These are phyloP conservation scores for Latheticus oryzae DNA, from an alignment of 2,888 invertebrate genomes.

Conservation along the genomic window DNA sequence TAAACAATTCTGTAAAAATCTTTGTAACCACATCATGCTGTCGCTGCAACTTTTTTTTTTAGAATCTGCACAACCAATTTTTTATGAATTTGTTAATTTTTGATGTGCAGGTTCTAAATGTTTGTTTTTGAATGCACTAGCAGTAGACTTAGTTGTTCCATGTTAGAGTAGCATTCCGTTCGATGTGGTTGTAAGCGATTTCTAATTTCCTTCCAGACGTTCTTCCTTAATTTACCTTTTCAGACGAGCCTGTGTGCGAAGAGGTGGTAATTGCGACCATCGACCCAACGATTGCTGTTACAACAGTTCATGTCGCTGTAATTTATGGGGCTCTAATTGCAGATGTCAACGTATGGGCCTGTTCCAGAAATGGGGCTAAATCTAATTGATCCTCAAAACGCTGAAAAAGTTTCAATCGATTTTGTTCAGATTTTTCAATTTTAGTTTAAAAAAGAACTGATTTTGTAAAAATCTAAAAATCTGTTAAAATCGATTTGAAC, in stretches of 20 bases:
- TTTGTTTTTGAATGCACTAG: slow-evolving; percentile 7
- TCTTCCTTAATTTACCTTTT: slow-evolving; percentile 86
- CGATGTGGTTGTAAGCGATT: slow-evolving; percentile 62
- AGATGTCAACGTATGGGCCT: slow-evolving; percentile 89
- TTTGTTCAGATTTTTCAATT: slow-evolving; percentile 16
- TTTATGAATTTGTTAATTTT: too few relatives aligned
- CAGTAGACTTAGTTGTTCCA: slow-evolving; percentile 32
- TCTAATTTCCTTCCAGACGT: slow-evolving; percentile 79
- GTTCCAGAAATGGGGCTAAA: slow-evolving; percentile 88
- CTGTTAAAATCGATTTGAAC: slow-evolving; percentile 14
- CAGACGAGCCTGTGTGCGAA: slow-evolving; percentile 84
- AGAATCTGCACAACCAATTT: slow-evolving; percentile 10
- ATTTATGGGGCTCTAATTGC: slow-evolving; percentile 90
- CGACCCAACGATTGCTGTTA: slow-evolving; percentile 87
- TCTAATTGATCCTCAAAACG: slow-evolving; percentile 52
- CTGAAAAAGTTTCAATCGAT: slow-evolving; percentile 47
- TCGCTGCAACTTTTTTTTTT: slow-evolving; percentile 2
- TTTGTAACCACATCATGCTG: slow-evolving; percentile 35
- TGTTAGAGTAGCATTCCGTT: slow-evolving; percentile 39
- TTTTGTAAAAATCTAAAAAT: slow-evolving; percentile 40
- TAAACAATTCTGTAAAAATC: slow-evolving; percentile 27
- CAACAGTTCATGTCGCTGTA: slow-evolving; percentile 87
- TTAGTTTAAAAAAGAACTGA: slow-evolving; percentile 46
- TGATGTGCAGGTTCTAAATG: slow-evolving; percentile 1
- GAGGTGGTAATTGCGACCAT: slow-evolving; percentile 87